Evolutionary conservation across 2,888 invertebrate species (phyloP).

Genomic region (Apocheima hispidaria): DNA sequence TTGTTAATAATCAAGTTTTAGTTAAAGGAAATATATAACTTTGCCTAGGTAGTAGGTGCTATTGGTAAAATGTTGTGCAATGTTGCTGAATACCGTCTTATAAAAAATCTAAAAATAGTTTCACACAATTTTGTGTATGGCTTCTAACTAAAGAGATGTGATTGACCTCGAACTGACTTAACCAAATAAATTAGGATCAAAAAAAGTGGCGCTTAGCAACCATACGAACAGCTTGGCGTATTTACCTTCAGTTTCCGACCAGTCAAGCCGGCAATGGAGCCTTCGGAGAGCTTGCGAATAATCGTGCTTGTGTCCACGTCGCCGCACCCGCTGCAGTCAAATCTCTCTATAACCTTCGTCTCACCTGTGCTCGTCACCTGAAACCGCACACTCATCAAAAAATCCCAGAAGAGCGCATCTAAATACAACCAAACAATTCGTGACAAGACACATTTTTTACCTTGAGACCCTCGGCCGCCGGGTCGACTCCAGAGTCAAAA

Average conservation of each 20-base stretch:
- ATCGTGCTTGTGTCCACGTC: conserved; percentile 96
- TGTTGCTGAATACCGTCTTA: background rate
- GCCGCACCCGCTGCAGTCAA: conserved; percentile 98
- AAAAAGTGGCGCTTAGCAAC: conserved; percentile 26
- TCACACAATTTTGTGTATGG: conserved; percentile 15
- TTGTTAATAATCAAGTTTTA: background rate
- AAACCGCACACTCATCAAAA: conserved; percentile 47
- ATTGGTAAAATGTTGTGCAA: background rate
- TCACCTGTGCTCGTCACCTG: conserved; percentile 95
- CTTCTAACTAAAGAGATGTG: conserved; percentile 15
- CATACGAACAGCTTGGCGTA: conserved; percentile 22
- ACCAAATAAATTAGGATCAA: conserved; percentile 16
- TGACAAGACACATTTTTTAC: conserved; percentile 87
- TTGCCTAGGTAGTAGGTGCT: background rate
- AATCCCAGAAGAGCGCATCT: conserved; percentile 16
- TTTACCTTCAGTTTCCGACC: conserved; percentile 95
- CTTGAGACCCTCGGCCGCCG: conserved; percentile 97
- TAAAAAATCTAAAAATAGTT: conserved; percentile 5
- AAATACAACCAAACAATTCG: conserved; percentile 66
- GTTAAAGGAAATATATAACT: background rate
- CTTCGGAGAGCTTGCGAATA: conserved; percentile 86
- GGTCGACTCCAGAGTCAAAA: conserved; percentile 99
- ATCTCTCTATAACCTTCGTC: conserved; percentile 96
- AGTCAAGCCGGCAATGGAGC: conserved; percentile 92
- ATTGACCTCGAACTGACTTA: conserved; percentile 32